Percentiles rank a stretch among this genome's conserved stretches.
Evolutionary conservation across 2,888 invertebrate species (phyloP).

Genomic region (Asteroscopus sphinx): DNA sequence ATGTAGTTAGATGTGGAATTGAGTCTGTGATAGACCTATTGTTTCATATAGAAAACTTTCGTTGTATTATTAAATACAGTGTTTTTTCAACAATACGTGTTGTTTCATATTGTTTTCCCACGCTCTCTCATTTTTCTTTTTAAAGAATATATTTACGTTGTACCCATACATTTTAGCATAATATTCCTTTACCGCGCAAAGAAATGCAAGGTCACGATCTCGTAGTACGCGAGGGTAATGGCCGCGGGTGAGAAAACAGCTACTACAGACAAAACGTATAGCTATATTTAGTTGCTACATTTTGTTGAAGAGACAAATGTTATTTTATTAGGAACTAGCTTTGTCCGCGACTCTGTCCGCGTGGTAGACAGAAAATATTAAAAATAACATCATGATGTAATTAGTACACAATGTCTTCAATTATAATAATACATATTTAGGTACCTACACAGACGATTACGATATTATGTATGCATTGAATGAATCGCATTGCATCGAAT

Average conservation of each 20-base stretch:
- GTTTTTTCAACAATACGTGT: neutral
- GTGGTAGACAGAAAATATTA: too few relatives aligned
- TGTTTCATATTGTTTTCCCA: constrained; percentile 13
- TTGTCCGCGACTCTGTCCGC: too few relatives aligned
- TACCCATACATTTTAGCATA: constrained; percentile 42
- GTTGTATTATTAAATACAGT: neutral
- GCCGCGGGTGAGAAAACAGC: constrained; percentile 34
- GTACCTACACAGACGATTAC: too few relatives aligned
- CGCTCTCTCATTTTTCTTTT: constrained; percentile 15
- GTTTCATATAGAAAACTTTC: neutral
- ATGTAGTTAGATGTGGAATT: constrained; percentile 6
- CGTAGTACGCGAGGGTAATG: constrained; percentile 37
- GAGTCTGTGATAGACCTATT: neutral
- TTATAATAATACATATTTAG: too few relatives aligned
- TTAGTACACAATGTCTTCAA: too few relatives aligned
- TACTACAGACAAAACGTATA: constrained; percentile 23
- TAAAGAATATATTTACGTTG: constrained; percentile 28
- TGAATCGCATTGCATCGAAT: too few relatives aligned
- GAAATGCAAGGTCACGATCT: constrained; percentile 61
- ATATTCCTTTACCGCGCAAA: constrained; percentile 40
- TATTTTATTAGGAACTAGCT: constrained; percentile 21
- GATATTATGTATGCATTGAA: too few relatives aligned
- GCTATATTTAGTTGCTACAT: constrained; percentile 3
- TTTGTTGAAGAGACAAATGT: constrained; percentile 14
- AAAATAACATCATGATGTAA: too few relatives aligned